Percentiles rank a stretch among this genome's conserved stretches.
Conservation (phyloP, 2,888 invertebrate genomes). For the Linnaemya tessellans region DNA sequence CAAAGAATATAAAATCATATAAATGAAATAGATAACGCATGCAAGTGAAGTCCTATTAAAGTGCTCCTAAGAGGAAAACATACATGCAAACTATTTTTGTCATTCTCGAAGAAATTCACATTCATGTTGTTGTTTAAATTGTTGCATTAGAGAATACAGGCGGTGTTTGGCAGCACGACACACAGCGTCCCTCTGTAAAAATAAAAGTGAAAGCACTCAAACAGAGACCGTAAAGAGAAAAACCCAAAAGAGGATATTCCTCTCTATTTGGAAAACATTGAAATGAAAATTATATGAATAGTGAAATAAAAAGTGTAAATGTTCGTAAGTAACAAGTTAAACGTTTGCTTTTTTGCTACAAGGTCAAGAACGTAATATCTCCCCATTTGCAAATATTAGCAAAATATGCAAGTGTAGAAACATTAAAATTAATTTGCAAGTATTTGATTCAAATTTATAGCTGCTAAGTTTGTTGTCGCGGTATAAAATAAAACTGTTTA, state of each 20-base stretch:
- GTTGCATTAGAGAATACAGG: conserved; percentile 16
- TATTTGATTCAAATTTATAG: conserved; percentile 6
- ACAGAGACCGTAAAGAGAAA: conserved; percentile 18
- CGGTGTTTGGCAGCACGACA: conserved; percentile 19
- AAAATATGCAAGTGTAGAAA: conserved; percentile 30
- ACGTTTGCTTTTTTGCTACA: not conserved
- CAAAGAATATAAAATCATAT: conserved; percentile 6
- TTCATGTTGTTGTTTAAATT: not conserved
- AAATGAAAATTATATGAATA: not conserved
- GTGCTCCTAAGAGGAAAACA: conserved; percentile 8
- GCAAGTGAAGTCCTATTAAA: conserved; percentile 15
- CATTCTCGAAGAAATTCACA: conserved; percentile 10
- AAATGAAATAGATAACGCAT: not conserved
- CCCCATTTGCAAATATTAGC: not conserved
- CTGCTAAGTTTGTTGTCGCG: conserved; percentile 14
- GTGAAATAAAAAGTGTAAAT: not conserved
- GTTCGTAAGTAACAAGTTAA: not conserved
- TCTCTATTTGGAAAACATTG: conserved; percentile 16
- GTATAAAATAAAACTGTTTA: conserved; percentile 19
- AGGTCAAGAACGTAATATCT: not conserved
- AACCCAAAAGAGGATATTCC: conserved; percentile 32
- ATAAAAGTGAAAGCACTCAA: conserved; percentile 63
- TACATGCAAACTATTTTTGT: conserved; percentile 14
- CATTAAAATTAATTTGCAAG: not conserved
- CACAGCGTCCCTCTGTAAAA: conserved; percentile 1